Conservation (phyloP, 2,797 vertebrate species). For the Cuculus canorus region DNA sequence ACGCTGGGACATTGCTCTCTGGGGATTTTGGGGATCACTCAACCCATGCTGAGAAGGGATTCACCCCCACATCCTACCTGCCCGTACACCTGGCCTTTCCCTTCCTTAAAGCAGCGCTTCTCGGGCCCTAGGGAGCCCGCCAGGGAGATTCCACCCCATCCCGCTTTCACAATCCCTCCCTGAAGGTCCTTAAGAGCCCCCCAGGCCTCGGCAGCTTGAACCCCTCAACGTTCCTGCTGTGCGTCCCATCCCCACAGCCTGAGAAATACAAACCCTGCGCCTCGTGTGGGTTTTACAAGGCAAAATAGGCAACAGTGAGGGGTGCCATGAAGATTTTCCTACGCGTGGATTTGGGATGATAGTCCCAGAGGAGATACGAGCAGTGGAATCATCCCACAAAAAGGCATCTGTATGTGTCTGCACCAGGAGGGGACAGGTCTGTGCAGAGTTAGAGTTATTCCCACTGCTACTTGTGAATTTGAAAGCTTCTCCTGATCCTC, state of each 20-base stretch:
- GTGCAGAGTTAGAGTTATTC: background rate
- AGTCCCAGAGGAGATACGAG: background rate
- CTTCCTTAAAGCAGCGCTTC: accelerated
- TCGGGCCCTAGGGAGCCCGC: accelerated
- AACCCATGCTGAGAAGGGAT: background rate
- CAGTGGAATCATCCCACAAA: accelerated
- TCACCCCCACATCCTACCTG: accelerated
- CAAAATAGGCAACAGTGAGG: background rate
- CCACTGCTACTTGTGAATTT: no score
- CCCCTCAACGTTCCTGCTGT: background rate
- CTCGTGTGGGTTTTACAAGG: background rate
- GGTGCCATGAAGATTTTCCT: background rate
- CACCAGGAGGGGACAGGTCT: no score
- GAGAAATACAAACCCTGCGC: background rate
- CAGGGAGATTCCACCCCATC: background rate
- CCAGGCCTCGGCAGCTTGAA: background rate
- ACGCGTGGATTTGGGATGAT: background rate
- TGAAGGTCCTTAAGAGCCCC: background rate
- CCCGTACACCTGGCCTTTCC: background rate
- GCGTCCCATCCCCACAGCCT: accelerated
- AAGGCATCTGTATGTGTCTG: background rate
- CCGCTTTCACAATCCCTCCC: accelerated
- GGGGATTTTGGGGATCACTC: no score
- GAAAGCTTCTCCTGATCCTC: background rate
- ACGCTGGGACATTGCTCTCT: accelerated